phyloP scores from a whole-genome alignment of 2,797 vertebrate species.

The Mastacembelus armatus region DNA sequence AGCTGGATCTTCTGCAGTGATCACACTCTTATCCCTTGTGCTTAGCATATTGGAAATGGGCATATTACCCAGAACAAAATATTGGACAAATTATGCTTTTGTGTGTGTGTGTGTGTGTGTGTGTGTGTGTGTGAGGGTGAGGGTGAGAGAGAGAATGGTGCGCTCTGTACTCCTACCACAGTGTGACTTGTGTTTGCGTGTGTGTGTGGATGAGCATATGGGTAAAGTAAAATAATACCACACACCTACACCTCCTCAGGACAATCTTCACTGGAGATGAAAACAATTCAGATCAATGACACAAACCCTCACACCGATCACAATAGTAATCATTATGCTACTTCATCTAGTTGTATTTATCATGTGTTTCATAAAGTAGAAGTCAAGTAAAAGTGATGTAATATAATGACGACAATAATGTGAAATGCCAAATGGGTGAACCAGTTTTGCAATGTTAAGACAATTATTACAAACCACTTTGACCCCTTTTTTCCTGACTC shows the following conservation, averaged over 20 bases:
- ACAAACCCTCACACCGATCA: not conserved
- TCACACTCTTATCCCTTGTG: conserved; percentile 75
- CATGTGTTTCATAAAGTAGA: not conserved
- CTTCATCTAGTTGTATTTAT: conserved; percentile 11
- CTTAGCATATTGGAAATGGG: conserved; percentile 77
- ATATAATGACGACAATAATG: too few species aligned
- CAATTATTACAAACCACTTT: too few species aligned
- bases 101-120: conserved; percentile 42
- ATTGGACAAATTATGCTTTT: conserved; percentile 71
- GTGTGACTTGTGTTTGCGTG: conserved; percentile 38
- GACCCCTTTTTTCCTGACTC: too few species aligned
- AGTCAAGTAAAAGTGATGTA: too few species aligned
- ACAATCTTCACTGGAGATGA: conserved; percentile 25
- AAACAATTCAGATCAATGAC: conserved; percentile 39
- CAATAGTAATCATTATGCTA: not conserved
- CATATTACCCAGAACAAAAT: conserved; percentile 76
- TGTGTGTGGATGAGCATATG: conserved; percentile 39
- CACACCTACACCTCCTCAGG: conserved; percentile 26
- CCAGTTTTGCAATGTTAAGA: too few species aligned
- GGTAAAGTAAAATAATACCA: conserved; percentile 40
- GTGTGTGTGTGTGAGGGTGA: conserved; percentile 15
- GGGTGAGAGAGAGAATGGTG: not conserved
- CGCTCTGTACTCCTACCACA: conserved; percentile 40
- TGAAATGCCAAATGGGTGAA: too few species aligned
- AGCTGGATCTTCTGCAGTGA: conserved; percentile 71